phyloP scores from a whole-genome alignment of 2,797 vertebrate species.

The Pyrocephalus nanus region DNA sequence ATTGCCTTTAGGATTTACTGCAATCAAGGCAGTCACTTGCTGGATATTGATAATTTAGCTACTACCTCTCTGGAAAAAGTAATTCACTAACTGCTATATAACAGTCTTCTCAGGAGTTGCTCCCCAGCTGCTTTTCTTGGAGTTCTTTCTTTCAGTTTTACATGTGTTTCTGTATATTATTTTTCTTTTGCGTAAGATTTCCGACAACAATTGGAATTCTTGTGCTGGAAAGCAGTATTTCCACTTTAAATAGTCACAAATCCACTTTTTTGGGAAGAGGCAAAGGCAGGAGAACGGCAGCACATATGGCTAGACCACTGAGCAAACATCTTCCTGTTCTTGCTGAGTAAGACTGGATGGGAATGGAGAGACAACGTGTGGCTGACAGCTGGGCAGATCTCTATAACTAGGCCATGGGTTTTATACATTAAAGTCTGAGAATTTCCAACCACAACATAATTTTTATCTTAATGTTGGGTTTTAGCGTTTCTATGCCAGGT shows the following conservation, averaged over 20 bases:
- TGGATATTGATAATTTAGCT: slow-evolving; percentile 31
- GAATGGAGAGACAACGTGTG: background rate
- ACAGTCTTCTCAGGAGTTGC: background rate
- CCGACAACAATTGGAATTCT: background rate
- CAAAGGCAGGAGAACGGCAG: background rate
- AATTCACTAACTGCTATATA: background rate
- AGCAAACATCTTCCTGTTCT: background rate
- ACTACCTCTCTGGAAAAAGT: background rate
- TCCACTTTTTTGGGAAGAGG: background rate
- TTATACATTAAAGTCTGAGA: background rate
- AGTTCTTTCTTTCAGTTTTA: background rate
- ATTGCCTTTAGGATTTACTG: slow-evolving; percentile 40
- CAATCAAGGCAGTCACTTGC: slow-evolving; percentile 7
- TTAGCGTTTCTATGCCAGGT: background rate
- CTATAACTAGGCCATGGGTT: background rate
- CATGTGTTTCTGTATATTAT: background rate
- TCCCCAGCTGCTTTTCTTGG: background rate
- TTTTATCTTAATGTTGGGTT: background rate
- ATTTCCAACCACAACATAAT: background rate
- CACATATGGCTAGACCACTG: background rate
- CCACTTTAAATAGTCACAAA: background rate
- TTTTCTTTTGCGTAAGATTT: background rate
- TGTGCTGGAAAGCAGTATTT: background rate
- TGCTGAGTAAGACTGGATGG: background rate
- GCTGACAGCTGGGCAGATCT: background rate